Base-by-base conservation (phyloP, 37 sponge, comb jelly and placozoan genomes). In the Crambe crambe region DNA sequence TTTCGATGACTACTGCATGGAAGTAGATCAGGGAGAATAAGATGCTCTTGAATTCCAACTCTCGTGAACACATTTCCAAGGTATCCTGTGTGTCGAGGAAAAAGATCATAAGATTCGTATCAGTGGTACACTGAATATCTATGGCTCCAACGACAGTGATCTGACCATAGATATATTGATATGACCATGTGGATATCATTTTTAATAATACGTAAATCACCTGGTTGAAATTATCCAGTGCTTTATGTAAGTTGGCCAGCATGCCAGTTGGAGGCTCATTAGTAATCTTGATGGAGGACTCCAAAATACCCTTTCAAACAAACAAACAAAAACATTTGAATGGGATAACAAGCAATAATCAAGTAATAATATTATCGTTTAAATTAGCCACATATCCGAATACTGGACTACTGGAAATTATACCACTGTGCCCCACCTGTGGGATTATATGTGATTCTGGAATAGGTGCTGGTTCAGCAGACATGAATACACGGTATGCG, bases 211-310 rank as follows among this genome's bases (percentile, higher is more conserved):
- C n/a, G n/a, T n/a, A n/a, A n/a, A n/a, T n/a, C n/a, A n/a, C 94
- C 87, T 97, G 97, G 39, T 86, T 91, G 86, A 98, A 98, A 81
- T 95, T 92, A 75, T 98, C 96, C 81, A 98, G 70, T 21, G 99
- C 99, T 58, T 93, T 96, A 83, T 95, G 94, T 0, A 98, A 83
- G 51, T 98, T 98, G 67, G 99, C 99, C 58, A 97, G 70, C 92
- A 98, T 98, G 32, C 99, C 99, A 57, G 99, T 95, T 31, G 99
- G 99, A 44, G 99, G 99, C 73, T 98, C 99, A 82, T 98, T 98
- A 29, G 99, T 98, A 70, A 98, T 98, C 87, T 98, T 98, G 62
- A 98, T 96, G 22, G 96, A 91, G 20, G 94, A 90, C 75, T 98
- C 90, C 42, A 98, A 78, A 20, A 98, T 91, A 32, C 99, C 99